Conservation (phyloP, 2,113 vertebrate species). For the Serinus canaria region DNA sequence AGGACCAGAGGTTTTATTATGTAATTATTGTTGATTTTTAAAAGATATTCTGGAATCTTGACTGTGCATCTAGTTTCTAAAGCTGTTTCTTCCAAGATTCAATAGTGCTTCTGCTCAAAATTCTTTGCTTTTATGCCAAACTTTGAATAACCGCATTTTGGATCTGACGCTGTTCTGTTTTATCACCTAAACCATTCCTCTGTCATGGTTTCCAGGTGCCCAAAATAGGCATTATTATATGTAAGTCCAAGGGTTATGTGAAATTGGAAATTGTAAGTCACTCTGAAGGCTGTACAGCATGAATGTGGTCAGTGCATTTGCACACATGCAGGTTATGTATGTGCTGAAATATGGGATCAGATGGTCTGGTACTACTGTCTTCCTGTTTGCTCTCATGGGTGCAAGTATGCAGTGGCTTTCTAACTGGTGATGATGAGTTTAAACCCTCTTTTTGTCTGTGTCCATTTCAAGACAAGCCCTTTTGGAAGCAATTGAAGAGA, state of each 20-base stretch:
- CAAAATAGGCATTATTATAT: neutral
- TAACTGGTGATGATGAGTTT: neutral
- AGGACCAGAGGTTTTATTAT: neutral
- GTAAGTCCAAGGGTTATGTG: neutral
- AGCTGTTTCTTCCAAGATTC: neutral
- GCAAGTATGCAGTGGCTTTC: neutral
- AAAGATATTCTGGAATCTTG: neutral
- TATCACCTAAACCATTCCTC: neutral
- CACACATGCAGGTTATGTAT: neutral
- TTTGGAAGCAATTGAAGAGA: neutral
- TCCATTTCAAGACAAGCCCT: neutral
- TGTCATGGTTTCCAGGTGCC: neutral
- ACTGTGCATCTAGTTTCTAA: neutral
- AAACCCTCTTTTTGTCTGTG: neutral
- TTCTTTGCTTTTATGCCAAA: neutral
- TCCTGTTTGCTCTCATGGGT: neutral
- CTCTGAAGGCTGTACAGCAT: neutral
- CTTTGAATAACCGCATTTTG: neutral
- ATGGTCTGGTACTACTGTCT: neutral
- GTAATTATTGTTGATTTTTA: neutral
- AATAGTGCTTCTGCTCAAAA: accelerated
- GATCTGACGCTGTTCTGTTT: neutral
- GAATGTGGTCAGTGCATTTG: neutral
- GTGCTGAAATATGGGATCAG: neutral
- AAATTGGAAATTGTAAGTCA: neutral